These are phyloP conservation scores for Campoletis raptor DNA, from an alignment of 2,888 invertebrate species.

Conservation along the genomic window DNA sequence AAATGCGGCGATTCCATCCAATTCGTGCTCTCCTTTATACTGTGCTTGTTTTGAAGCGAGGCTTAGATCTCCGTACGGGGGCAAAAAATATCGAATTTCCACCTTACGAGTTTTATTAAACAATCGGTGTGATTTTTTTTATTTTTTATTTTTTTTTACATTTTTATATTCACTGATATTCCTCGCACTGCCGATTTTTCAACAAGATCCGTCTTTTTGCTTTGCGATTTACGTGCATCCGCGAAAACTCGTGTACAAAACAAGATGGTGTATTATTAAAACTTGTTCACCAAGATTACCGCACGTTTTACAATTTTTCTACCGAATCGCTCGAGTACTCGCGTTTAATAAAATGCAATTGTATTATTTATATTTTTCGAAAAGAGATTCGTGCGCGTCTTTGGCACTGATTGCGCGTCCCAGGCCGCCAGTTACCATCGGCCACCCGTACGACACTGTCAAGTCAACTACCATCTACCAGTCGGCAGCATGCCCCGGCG, in stretches of 20 bases:
- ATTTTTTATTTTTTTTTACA: background rate
- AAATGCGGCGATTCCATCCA: background rate
- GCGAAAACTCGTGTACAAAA: background rate
- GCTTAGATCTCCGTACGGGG: background rate
- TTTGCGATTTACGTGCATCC: background rate
- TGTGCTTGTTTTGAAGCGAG: background rate
- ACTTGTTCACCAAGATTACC: background rate
- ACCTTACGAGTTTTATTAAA: slow-evolving; percentile 11
- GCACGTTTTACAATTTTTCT: background rate
- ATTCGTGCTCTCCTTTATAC: background rate
- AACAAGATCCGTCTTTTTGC: slow-evolving; percentile 5
- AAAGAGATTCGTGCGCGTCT: slow-evolving; percentile 45
- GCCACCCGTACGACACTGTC: slow-evolving; percentile 67
- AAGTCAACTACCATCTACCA: slow-evolving; percentile 61
- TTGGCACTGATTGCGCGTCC: slow-evolving; percentile 54
- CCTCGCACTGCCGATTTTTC: slow-evolving; percentile 54
- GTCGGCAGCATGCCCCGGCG: slow-evolving; percentile 60
- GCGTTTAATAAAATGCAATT: background rate
- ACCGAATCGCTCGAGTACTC: background rate
- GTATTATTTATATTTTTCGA: background rate
- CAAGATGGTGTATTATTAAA: slow-evolving; percentile 15
- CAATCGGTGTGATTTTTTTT: background rate
- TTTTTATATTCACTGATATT: slow-evolving; percentile 61
- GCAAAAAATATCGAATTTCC: background rate
- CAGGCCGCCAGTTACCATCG: slow-evolving; percentile 58